Percentiles rank a stretch among this genome's conserved stretches.
Evolutionary conservation across 2,113 vertebrate species (phyloP).

Genomic region (Taurulus bubalis): DNA sequence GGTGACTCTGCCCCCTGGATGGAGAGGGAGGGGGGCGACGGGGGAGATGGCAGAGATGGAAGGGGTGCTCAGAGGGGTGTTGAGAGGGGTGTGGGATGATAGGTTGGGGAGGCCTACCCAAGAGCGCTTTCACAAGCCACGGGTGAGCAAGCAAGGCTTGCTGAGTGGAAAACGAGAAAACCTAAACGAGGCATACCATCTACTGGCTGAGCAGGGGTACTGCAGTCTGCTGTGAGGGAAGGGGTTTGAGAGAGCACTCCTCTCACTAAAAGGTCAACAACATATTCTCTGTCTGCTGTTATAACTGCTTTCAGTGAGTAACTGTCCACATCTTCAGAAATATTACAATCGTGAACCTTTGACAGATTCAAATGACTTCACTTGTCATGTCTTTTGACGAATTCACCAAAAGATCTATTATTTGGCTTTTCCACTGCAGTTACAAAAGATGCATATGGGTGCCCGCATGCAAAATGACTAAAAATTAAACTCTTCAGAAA

Average conservation of each 20-base stretch:
- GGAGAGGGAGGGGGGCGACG: constrained; percentile 44
- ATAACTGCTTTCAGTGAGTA: constrained; percentile 18
- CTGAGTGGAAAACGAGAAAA: constrained; percentile 62
- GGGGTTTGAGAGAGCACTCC: constrained; percentile 21
- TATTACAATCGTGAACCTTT: constrained; percentile 6
- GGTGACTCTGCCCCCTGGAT: constrained; percentile 85
- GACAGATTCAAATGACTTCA: constrained; percentile 25
- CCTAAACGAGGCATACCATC: constrained; percentile 82
- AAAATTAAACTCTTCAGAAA: constrained; percentile 64
- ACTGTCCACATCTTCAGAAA: constrained; percentile 15
- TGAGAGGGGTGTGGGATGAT: constrained; percentile 62
- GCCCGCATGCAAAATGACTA: constrained; percentile 46
- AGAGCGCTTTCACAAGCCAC: constrained; percentile 79
- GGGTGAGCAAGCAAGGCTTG: constrained; percentile 79
- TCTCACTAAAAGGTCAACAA: constrained; percentile 43
- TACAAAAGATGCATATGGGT: constrained; percentile 22
- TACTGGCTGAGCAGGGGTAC: constrained; percentile 74
- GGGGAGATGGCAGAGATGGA: constrained; percentile 72
- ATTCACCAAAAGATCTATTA: constrained; percentile 32
- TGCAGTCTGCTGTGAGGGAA: constrained; percentile 43
- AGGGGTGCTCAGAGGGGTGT: constrained; percentile 72
- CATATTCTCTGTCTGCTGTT: constrained; percentile 13
- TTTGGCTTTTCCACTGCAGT: constrained; percentile 20
- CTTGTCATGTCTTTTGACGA: background rate
- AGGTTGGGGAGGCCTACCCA: constrained; percentile 77